Percentiles rank a stretch among this genome's conserved stretches.
These are phyloP conservation scores for Aegithalos caudatus DNA, from an alignment of 2,113 vertebrate genomes.

Conservation along the genomic window DNA sequence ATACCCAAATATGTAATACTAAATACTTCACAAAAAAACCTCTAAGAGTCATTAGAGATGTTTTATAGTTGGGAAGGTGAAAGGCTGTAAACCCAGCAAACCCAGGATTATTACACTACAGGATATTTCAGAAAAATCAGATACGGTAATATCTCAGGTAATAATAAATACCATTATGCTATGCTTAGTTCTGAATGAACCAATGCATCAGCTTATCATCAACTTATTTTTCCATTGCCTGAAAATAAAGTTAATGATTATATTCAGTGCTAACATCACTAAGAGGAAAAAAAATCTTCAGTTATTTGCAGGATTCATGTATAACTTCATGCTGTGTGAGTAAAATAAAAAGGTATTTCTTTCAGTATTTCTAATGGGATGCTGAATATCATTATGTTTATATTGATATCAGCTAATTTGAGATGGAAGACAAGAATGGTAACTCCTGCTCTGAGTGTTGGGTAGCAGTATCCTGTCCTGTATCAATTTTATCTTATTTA, in stretches of 20 bases:
- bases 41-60: neutral
- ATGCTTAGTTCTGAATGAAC: neutral
- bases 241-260: conserved; percentile 23
- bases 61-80: neutral
- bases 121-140: neutral
- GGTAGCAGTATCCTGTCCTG: neutral
- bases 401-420: neutral
- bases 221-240: neutral
- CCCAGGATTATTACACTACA: neutral
- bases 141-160: neutral
- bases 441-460: neutral
- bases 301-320: neutral
- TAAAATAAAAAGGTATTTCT: neutral
- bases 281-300: conserved; percentile 38
- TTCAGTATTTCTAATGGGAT: neutral
- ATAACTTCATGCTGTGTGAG: neutral
- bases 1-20: neutral
- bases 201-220: neutral
- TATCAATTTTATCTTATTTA: neutral
- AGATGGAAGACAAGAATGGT: neutral
- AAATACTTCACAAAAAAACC: neutral
- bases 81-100: neutral
- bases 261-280: neutral
- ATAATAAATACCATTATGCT: neutral
- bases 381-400: neutral